Percentiles rank a stretch among this genome's conserved stretches.
These are phyloP conservation scores for Caenorhabditis wallacei DNA, from an alignment of 2,888 invertebrate species.

Conservation along the genomic window DNA sequence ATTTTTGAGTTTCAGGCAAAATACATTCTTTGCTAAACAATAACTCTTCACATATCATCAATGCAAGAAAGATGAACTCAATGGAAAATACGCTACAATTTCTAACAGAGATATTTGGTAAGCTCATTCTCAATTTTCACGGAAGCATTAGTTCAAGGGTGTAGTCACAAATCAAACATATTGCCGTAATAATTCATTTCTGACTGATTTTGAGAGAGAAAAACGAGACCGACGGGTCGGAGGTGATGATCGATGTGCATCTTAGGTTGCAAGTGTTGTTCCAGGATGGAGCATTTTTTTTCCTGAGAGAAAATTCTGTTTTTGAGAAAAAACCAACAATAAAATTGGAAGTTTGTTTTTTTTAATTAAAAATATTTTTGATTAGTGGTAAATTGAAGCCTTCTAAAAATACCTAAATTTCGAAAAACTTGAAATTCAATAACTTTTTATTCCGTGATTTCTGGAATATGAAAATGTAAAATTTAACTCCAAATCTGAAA, in stretches of 20 bases:
- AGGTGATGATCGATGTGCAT: conserved; percentile 49
- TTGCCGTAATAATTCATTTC: conserved; percentile 53
- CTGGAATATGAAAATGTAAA: too few species aligned
- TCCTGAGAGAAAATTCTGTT: not conserved
- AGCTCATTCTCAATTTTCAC: conserved; percentile 3
- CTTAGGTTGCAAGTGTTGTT: conserved; percentile 30
- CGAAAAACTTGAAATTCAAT: too few species aligned
- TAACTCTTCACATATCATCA: conserved; percentile 48
- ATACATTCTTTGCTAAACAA: not conserved
- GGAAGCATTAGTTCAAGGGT: not conserved
- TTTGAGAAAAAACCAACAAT: not conserved
- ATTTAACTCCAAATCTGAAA: too few species aligned
- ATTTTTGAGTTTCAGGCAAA: conserved; percentile 31
- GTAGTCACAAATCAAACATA: conserved; percentile 38
- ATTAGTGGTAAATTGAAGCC: too few species aligned
- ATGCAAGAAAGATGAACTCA: conserved; percentile 60
- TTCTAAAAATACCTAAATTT: too few species aligned
- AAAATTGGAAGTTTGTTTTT: too few species aligned
- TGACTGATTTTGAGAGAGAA: conserved; percentile 55
- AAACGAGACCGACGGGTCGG: conserved; percentile 14
- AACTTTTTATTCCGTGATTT: too few species aligned
- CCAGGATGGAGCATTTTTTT: conserved; percentile 5
- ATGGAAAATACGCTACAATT: conserved; percentile 56
- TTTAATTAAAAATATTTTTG: too few species aligned
- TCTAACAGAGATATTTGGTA: conserved; percentile 47